phyloP scores from a whole-genome alignment of 2,888 invertebrate species.

The Spisula solida region DNA sequence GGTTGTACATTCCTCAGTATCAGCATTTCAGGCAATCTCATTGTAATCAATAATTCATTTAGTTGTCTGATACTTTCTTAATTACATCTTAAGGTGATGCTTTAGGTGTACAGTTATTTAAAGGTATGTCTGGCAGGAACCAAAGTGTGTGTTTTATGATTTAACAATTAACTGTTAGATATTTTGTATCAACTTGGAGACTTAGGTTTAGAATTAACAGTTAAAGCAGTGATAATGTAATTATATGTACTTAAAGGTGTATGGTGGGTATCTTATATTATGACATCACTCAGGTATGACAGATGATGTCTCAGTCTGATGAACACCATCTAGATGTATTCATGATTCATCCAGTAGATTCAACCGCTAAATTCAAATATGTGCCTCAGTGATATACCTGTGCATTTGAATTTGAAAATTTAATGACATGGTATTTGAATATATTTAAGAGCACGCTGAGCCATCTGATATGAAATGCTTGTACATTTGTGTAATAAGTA shows the following conservation, averaged over 20 bases:
- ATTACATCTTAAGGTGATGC: neutral
- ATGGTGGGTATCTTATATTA: neutral
- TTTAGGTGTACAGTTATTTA: too few relatives aligned
- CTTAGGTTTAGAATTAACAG: too few relatives aligned
- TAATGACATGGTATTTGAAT: neutral
- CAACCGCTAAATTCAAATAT: slow-evolving; percentile 37
- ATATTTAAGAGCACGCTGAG: neutral
- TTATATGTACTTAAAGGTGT: neutral
- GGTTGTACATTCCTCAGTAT: neutral
- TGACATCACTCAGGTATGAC: slow-evolving; percentile 5
- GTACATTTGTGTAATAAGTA: neutral
- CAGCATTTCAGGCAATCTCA: neutral
- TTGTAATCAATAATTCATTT: neutral
- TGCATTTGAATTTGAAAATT: slow-evolving; percentile 23
- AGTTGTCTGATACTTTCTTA: neutral
- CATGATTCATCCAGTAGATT: slow-evolving; percentile 25
- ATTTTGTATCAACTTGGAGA: neutral
- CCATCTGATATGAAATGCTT: neutral
- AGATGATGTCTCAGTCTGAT: slow-evolving; percentile 33
- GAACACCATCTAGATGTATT: slow-evolving; percentile 25
- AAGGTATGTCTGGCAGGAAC: neutral
- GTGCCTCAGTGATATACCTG: neutral
- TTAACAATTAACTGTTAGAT: neutral
- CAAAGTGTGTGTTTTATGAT: neutral
- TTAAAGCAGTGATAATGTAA: neutral